A percentile compares a stretch with the other conserved stretches of the same genome.
Evolutionary conservation across 2,797 vertebrate genomes (phyloP).

Genomic region (Myiotriccus ornatus): DNA sequence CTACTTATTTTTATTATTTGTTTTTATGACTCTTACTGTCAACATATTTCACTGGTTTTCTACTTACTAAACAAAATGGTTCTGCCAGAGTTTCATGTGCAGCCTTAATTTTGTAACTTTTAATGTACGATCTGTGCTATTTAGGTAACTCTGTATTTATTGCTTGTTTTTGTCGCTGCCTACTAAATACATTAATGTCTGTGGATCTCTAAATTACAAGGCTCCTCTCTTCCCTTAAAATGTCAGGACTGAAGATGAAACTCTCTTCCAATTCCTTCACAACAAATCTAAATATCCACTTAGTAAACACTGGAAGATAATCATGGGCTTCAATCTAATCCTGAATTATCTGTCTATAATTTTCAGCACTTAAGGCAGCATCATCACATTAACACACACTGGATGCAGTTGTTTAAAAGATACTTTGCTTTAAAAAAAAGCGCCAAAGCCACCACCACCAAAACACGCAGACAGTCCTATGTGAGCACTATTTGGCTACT

Average conservation of each 20-base stretch:
- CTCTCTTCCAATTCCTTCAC: not conserved
- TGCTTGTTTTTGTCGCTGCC: constrained; percentile 20
- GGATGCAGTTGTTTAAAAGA: not conserved
- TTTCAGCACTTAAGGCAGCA: not conserved
- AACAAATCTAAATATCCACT: not conserved
- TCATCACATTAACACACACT: not conserved
- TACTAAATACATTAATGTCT: constrained; percentile 18
- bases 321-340: not conserved
- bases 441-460: not conserved
- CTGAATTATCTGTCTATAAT: not conserved
- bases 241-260: not conserved
- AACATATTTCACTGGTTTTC: constrained; percentile 59
- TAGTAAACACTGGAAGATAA: not conserved
- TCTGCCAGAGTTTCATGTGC: not conserved
- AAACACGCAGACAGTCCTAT: not conserved
- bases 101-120: constrained; percentile 53
- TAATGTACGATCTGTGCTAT: constrained; percentile 10
- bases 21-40: constrained; percentile 55
- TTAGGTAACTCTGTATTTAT: constrained; percentile 39
- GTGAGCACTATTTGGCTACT: accelerated
- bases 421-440: not conserved
- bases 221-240: not conserved
- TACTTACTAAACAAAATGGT: constrained; percentile 50
- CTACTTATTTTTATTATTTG: constrained; percentile 62
- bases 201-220: constrained; percentile 1